phyloP scores from a whole-genome alignment of 1,140 invertebrate genomes.

The Neotoxoptera formosana region DNA sequence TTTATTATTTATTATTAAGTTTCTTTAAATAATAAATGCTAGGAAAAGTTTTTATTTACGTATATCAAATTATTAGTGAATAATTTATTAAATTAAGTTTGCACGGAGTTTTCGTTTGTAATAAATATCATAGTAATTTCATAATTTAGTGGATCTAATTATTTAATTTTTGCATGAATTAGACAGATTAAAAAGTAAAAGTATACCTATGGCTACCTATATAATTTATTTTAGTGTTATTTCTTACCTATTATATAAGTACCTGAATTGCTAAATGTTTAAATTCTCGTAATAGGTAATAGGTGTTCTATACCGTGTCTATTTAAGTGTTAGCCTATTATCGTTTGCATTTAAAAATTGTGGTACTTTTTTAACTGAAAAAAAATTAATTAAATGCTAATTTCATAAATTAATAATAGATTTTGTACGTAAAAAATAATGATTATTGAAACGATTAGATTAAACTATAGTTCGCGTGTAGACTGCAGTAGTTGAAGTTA shows the following conservation, averaged over 20 bases:
- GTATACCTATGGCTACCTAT: not conserved
- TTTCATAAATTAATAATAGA: too few relatives aligned
- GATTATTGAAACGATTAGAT: not conserved
- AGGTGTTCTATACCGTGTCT: not conserved
- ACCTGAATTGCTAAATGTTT: not conserved
- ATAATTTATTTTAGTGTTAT: not conserved
- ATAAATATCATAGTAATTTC: not conserved
- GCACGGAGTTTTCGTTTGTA: not conserved
- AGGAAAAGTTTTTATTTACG: not conserved
- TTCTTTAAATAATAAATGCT: not conserved
- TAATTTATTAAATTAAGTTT: not conserved
- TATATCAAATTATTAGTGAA: not conserved
- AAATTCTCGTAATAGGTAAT: not conserved
- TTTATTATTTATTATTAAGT: constrained; percentile 19
- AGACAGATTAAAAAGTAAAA: not conserved
- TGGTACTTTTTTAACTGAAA: too few relatives aligned
- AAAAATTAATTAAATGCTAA: too few relatives aligned
- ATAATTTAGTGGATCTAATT: not conserved
- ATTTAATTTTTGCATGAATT: not conserved
- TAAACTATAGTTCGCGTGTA: not conserved
- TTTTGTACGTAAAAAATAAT: not conserved
- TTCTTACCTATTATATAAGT: not conserved
- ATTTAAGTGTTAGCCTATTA: not conserved
- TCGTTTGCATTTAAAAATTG: not conserved
- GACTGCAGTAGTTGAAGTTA: not conserved